Conservation (phyloP, 2,113 vertebrate genomes). For the Regulus satrapa region DNA sequence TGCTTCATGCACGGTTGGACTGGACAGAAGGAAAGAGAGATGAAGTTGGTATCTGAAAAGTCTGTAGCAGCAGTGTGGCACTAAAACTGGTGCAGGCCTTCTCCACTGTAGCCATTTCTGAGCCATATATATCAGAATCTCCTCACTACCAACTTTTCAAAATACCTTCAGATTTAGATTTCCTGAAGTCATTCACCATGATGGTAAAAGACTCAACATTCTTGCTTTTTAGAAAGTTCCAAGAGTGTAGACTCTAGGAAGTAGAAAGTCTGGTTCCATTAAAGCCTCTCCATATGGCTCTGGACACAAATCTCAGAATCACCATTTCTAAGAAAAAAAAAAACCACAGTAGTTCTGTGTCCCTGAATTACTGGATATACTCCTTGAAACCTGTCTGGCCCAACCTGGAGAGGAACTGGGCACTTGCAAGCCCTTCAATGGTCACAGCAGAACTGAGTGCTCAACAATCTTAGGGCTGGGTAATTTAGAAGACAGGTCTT, state of each 20-base stretch:
- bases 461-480: background rate
- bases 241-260: background rate
- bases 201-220: background rate
- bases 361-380: background rate
- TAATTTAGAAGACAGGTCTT: background rate
- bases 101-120: background rate
- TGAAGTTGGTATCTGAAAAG: background rate
- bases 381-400: background rate
- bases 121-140: background rate
- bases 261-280: background rate
- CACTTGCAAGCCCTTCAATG: background rate
- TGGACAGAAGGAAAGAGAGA: background rate
- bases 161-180: background rate
- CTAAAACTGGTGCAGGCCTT: background rate
- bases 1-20: background rate
- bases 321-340: background rate
- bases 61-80: background rate
- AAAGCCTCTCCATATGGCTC: background rate
- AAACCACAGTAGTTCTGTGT: background rate
- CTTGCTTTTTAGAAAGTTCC: background rate
- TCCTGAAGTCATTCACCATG: background rate
- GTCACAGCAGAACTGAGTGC: background rate
- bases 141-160: background rate
- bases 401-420: background rate
- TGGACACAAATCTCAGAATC: background rate